These are phyloP conservation scores for Bedellia somnulentella DNA, from an alignment of 2,888 invertebrate genomes.

Conservation along the genomic window DNA sequence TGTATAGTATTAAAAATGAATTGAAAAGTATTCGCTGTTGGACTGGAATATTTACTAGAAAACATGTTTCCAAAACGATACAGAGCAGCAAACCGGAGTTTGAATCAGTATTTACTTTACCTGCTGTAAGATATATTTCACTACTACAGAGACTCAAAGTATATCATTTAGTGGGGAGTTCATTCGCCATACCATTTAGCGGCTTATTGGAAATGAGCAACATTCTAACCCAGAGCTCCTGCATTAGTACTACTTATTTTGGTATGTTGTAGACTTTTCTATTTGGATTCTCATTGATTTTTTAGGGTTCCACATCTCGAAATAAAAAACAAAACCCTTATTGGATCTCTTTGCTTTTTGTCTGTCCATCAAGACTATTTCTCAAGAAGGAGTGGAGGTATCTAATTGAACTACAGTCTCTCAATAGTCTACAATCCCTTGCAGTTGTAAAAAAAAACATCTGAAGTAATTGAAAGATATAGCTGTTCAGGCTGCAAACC, in stretches of 20 bases:
- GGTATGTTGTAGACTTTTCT: conserved; percentile 18
- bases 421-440: too few relatives aligned
- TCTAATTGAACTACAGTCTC: too few relatives aligned
- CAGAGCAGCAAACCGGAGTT: conserved; percentile 20
- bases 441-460: too few relatives aligned
- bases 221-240: conserved; percentile 22
- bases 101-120: conserved; percentile 39
- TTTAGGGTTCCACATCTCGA: background rate
- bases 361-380: too few relatives aligned
- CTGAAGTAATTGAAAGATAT: too few relatives aligned
- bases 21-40: too few relatives aligned
- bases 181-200: conserved; percentile 33
- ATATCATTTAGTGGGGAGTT: conserved; percentile 44
- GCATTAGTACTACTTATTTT: conserved; percentile 28
- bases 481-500: too few relatives aligned
- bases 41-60: too few relatives aligned
- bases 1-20: too few relatives aligned
- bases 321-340: background rate
- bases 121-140: conserved; percentile 41
- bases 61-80: too few relatives aligned
- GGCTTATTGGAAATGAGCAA: conserved; percentile 34
- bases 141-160: conserved; percentile 55
- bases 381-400: too few relatives aligned
- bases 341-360: too few relatives aligned
- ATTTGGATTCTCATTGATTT: background rate